A percentile compares a stretch with the other conserved stretches of the same genome.
These are phyloP conservation scores for Pocillopora verrucosa DNA, from an alignment of 64 coral and sea anemone species.

Conservation along the genomic window DNA sequence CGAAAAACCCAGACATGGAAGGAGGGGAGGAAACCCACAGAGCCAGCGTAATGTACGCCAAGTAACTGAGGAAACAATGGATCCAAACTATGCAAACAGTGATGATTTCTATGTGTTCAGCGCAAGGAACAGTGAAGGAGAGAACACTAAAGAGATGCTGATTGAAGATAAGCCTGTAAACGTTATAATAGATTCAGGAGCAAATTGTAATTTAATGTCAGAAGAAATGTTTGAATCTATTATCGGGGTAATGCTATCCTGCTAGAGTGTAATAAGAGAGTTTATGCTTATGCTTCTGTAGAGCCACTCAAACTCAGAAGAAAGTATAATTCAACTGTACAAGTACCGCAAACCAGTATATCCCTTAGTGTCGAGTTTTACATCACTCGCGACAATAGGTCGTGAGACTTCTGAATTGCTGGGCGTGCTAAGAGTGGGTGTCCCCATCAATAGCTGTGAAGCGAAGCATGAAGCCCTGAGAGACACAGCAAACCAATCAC, in stretches of 20 bases:
- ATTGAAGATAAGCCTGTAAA: slow-evolving; percentile 61
- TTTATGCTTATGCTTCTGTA: slow-evolving; percentile 49
- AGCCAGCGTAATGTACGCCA: neutral
- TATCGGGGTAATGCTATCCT: slow-evolving; percentile 1
- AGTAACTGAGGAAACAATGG: neutral
- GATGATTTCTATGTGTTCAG: slow-evolving; percentile 53
- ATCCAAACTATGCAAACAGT: neutral
- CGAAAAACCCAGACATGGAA: neutral
- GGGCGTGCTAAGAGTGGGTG: too few relatives aligned
- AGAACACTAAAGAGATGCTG: slow-evolving; percentile 26
- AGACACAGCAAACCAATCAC: too few relatives aligned
- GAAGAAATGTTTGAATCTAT: slow-evolving; percentile 34
- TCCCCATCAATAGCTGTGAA: too few relatives aligned
- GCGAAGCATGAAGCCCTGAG: too few relatives aligned
- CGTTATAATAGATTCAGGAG: slow-evolving; percentile 55
- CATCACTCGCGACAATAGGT: too few relatives aligned
- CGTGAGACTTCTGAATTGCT: too few relatives aligned
- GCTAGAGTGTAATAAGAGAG: slow-evolving; percentile 27
- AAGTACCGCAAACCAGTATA: too few relatives aligned
- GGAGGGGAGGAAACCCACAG: neutral
- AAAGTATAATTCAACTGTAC: slow-evolving; percentile 35
- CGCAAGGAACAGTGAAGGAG: neutral
- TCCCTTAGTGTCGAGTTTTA: too few relatives aligned
- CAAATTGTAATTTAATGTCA: slow-evolving; percentile 65
- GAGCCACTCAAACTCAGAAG: slow-evolving; percentile 30